Evolutionary conservation across 2,797 vertebrate species (phyloP).

Genomic region (Macropodus opercularis): DNA sequence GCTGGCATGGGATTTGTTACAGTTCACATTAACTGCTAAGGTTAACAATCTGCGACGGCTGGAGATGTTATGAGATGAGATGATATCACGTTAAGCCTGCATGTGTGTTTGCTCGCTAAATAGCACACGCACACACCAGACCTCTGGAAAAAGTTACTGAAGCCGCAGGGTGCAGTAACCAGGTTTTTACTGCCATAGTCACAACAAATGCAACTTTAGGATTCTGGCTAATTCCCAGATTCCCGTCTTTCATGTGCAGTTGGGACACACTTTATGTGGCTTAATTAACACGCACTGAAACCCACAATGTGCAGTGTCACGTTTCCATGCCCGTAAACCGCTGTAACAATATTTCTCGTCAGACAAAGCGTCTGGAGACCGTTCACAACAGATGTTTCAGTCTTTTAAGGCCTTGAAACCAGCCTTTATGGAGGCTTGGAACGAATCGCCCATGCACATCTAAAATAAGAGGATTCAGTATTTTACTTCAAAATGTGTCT

Average conservation of each 20-base stretch:
- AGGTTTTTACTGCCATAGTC: conserved; percentile 46
- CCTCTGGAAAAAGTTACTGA: conserved; percentile 51
- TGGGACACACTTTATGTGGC: conserved; percentile 18
- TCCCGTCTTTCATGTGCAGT: conserved; percentile 20
- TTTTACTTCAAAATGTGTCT: no score
- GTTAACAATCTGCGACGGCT: conserved; percentile 51
- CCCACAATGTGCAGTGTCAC: not conserved
- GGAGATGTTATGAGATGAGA: no score
- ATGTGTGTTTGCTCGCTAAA: conserved; percentile 16
- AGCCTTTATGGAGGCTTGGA: conserved; percentile 34
- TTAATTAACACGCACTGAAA: conserved; percentile 28
- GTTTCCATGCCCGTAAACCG: conserved; percentile 41
- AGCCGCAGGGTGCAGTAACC: conserved; percentile 13
- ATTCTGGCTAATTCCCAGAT: conserved; percentile 16
- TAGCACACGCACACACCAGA: not conserved
- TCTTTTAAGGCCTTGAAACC: conserved; percentile 40
- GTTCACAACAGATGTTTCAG: conserved; percentile 58
- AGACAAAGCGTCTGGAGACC: conserved; percentile 36
- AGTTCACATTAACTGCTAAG: conserved; percentile 31
- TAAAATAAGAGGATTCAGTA: conserved; percentile 4
- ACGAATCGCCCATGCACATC: conserved; percentile 14
- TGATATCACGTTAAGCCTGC: not conserved
- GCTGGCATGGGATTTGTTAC: conserved; percentile 20
- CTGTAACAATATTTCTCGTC: conserved; percentile 17
- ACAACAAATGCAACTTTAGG: conserved; percentile 44